Percentiles rank a stretch among this genome's conserved stretches.
These are phyloP conservation scores for Vesta saturnalis DNA, from an alignment of 2,888 invertebrate species.

Conservation along the genomic window DNA sequence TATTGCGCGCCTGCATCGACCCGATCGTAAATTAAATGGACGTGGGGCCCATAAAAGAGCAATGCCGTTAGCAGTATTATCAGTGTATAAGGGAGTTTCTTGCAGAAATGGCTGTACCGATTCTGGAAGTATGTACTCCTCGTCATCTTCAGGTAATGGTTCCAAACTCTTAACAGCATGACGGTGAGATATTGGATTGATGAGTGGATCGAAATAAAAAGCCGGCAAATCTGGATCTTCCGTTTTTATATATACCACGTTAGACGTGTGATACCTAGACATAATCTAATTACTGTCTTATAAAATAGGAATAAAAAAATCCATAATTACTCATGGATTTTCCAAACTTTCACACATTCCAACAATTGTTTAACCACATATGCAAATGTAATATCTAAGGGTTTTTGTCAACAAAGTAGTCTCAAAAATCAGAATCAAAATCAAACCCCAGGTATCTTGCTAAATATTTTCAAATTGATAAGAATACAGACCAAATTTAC, in stretches of 20 bases:
- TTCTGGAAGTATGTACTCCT: conserved; percentile 92
- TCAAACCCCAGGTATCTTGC: too few species aligned
- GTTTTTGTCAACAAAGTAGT: too few species aligned
- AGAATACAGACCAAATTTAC: too few species aligned
- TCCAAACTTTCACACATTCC: too few species aligned
- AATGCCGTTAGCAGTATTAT: conserved; percentile 99
- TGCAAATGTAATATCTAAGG: too few species aligned
- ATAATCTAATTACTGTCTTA: too few species aligned
- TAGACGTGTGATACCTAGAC: conserved; percentile 97
- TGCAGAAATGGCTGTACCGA: conserved; percentile 92
- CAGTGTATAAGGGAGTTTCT: conserved; percentile 96
- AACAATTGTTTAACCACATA: too few species aligned
- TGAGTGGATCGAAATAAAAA: conserved; percentile 99
- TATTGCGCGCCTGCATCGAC: conserved; percentile 91
- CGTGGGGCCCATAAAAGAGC: conserved; percentile 97
- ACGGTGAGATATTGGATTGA: conserved; percentile 98
- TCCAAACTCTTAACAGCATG: conserved; percentile 86
- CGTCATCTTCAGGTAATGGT: conserved; percentile 91
- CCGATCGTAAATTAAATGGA: conserved; percentile 97
- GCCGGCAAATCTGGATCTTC: conserved; percentile 99
- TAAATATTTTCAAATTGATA: too few species aligned
- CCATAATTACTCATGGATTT: too few species aligned
- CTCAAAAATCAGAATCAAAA: too few species aligned
- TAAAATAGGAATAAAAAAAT: too few species aligned
- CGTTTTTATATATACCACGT: conserved; percentile 99